These are phyloP conservation scores for Catalaphyllia jardinei DNA, from an alignment of 64 coral and sea anemone species.

Conservation along the genomic window DNA sequence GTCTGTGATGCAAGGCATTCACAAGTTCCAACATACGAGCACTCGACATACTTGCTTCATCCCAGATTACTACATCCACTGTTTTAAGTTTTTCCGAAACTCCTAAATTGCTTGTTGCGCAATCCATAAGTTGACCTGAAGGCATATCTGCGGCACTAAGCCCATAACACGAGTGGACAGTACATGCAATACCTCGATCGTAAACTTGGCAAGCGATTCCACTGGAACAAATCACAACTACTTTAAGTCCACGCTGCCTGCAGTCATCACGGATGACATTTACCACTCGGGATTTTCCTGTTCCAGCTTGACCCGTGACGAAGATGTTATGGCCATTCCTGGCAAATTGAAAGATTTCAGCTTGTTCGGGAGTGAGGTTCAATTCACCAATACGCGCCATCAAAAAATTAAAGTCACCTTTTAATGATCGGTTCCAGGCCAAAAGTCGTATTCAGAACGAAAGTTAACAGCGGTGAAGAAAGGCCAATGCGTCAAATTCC, in stretches of 20 bases:
- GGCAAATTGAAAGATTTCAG: not conserved
- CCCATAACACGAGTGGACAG: not conserved
- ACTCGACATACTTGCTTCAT: not conserved
- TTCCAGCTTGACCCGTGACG: slow-evolving; percentile 8
- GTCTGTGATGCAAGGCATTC: not conserved
- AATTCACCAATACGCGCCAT: too few species aligned
- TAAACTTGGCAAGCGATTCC: not conserved
- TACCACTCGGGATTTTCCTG: too few species aligned
- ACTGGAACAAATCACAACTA: not conserved
- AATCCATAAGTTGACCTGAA: not conserved
- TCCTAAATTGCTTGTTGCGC: not conserved
- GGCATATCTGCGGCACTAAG: not conserved
- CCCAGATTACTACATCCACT: not conserved
- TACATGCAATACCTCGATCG: not conserved
- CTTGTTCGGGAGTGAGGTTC: not conserved
- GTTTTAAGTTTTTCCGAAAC: not conserved
- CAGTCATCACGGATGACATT: not conserved
- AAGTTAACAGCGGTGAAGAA: too few species aligned
- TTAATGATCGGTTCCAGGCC: too few species aligned
- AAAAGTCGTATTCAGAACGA: too few species aligned
- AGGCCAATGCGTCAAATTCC: too few species aligned
- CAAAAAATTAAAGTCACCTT: too few species aligned
- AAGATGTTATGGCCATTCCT: slow-evolving; percentile 9
- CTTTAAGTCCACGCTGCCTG: not conserved
- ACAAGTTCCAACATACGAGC: not conserved